Conservation (phyloP, 2,888 invertebrate genomes). For the Athripsodes cinereus region DNA sequence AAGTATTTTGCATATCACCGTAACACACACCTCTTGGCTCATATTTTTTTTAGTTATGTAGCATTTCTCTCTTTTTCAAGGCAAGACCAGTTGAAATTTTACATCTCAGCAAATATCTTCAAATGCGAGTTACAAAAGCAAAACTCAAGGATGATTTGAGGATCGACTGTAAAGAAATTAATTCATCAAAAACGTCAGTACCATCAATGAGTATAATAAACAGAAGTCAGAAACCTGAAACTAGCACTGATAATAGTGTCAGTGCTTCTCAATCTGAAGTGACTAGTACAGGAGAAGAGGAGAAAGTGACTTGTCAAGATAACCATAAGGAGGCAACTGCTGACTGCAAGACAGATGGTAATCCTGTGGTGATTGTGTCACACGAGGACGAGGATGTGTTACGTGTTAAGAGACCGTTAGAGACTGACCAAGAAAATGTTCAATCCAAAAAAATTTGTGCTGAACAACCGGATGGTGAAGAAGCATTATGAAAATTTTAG, state of each 20-base stretch:
- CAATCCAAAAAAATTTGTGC: conserved; percentile 23
- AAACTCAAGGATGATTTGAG: conserved; percentile 14
- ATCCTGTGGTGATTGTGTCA: conserved; percentile 18
- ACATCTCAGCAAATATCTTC: conserved; percentile 19
- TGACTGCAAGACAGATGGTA: conserved; percentile 8
- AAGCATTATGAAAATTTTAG: conserved; percentile 22
- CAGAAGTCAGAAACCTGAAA: background rate
- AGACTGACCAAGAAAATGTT: conserved; percentile 4
- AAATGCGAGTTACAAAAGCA: conserved; percentile 20
- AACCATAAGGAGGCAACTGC: background rate
- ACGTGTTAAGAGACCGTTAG: conserved; percentile 17
- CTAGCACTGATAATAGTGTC: background rate
- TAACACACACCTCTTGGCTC: background rate
- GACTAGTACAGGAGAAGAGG: conserved; percentile 3
- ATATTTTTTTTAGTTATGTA: background rate
- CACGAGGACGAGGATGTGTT: conserved; percentile 15
- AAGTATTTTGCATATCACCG: background rate
- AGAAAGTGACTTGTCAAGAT: background rate
- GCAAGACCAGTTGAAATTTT: conserved; percentile 25
- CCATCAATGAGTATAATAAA: background rate
- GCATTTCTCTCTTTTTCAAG: conserved; percentile 10
- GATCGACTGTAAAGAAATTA: conserved; percentile 2
- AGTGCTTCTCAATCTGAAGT: background rate
- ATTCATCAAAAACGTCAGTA: background rate
- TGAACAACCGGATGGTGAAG: conserved; percentile 16